Conservation (phyloP, 2,888 invertebrate species). For the Himalopsyche japonica region DNA sequence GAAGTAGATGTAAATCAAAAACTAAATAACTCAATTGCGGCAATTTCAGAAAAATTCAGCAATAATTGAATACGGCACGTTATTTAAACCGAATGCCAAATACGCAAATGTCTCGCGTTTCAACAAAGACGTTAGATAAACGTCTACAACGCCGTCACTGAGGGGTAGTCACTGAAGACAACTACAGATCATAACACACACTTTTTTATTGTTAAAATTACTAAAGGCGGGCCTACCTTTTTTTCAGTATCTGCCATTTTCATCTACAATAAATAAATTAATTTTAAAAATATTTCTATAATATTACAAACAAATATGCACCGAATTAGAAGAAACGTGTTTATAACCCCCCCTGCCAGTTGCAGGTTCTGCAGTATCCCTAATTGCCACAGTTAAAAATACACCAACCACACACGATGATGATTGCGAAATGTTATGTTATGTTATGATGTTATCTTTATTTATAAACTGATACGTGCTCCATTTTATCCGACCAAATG, state of each 20-base stretch:
- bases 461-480: too few species aligned
- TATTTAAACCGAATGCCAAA: neutral
- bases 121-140: neutral
- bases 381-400: neutral
- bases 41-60: neutral
- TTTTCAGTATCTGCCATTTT: slow-evolving; percentile 38
- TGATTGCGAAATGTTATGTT: too few species aligned
- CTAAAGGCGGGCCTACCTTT: slow-evolving; percentile 26
- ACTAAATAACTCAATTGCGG: neutral
- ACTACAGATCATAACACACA: neutral
- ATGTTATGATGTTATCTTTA: too few species aligned
- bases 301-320: slow-evolving; percentile 2
- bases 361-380: slow-evolving; percentile 3
- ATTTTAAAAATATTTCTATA: neutral
- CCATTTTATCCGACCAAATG: too few species aligned
- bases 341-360: slow-evolving; percentile 20
- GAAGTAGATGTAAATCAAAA: neutral
- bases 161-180: neutral
- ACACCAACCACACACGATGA: neutral
- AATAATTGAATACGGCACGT: neutral
- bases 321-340: slow-evolving; percentile 19
- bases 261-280: slow-evolving; percentile 9
- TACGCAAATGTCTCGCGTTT: neutral
- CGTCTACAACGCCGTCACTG: neutral
- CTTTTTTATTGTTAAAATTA: neutral